phyloP scores from a whole-genome alignment of 2,797 vertebrate genomes.

The Phoeniculus purpureus region DNA sequence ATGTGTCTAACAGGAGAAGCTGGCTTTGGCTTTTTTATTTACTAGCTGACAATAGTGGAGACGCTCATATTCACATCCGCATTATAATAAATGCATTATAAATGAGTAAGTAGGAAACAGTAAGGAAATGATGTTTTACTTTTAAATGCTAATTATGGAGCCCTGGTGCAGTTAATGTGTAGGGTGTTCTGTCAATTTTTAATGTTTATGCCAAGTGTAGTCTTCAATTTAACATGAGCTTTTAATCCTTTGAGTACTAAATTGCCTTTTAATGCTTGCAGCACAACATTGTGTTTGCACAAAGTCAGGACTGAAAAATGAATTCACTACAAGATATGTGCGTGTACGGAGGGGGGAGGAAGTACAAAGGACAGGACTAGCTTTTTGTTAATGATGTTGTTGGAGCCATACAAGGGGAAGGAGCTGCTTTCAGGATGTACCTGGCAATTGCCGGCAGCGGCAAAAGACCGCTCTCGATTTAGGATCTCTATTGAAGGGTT shows the following conservation, averaged over 20 bases:
- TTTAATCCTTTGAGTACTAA: slow-evolving; percentile 96
- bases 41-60: slow-evolving; percentile 66
- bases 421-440: slow-evolving; percentile 35
- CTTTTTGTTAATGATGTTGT: slow-evolving; percentile 55
- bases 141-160: slow-evolving; percentile 88
- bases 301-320: slow-evolving; percentile 90
- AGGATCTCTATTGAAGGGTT: slow-evolving; percentile 5
- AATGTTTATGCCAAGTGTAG: slow-evolving; percentile 94
- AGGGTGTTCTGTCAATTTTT: slow-evolving; percentile 94
- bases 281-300: slow-evolving; percentile 90
- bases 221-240: slow-evolving; percentile 98
- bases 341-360: slow-evolving; percentile 49
- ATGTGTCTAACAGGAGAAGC: slow-evolving; percentile 18
- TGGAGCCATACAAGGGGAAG: slow-evolving; percentile 38
- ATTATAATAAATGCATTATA: slow-evolving; percentile 87
- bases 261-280: slow-evolving; percentile 95
- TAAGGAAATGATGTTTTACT: slow-evolving; percentile 88
- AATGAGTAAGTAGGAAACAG: slow-evolving; percentile 86
- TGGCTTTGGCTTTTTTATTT: slow-evolving; percentile 13
- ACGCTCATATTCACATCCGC: slow-evolving; percentile 73
- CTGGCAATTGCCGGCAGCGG: slow-evolving; percentile 45
- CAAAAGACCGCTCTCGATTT: slow-evolving; percentile 31
- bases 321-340: slow-evolving; percentile 81
- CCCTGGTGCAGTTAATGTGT: slow-evolving; percentile 89
- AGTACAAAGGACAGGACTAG: slow-evolving; percentile 54